A percentile compares a stretch with the other conserved stretches of the same genome.
Conservation (phyloP, 2,113 vertebrate species). For the Condylura cristata region DNA sequence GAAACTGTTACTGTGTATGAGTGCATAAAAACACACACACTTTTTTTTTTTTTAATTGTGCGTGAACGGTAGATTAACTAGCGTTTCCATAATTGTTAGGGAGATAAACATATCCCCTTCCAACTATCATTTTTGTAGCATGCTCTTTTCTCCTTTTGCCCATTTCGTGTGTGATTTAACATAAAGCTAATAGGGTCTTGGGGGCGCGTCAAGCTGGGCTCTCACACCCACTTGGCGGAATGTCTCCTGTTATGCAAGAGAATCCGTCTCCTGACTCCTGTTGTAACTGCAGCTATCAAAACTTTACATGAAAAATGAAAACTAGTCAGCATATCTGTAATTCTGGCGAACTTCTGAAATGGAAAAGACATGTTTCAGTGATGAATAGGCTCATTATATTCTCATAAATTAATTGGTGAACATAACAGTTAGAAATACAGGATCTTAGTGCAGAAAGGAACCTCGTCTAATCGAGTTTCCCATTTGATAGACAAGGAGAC, state of each 20-base stretch:
- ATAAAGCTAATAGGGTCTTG: not conserved
- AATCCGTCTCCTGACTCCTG: not conserved
- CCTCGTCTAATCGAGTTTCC: not conserved
- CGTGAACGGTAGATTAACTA: not conserved
- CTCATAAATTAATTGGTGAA: not conserved
- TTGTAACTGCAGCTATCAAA: not conserved
- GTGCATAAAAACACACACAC: not conserved
- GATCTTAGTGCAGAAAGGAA: not conserved
- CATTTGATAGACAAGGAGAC: not conserved
- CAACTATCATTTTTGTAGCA: not conserved
- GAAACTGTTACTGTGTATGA: not conserved
- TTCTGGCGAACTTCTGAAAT: not conserved
- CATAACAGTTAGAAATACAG: not conserved
- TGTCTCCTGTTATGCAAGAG: not conserved
- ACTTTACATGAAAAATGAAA: slow-evolving; percentile 11
- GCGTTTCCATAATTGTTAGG: not conserved
- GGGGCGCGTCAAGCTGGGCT: not conserved
- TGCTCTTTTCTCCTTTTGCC: not conserved
- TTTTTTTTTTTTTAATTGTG: not conserved
- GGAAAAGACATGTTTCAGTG: not conserved
- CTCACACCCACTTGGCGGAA: not conserved
- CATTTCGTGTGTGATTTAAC: not conserved
- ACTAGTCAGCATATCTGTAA: not conserved
- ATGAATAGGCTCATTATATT: not conserved
- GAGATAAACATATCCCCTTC: not conserved